A percentile compares a stretch with the other conserved stretches of the same genome.
These are phyloP conservation scores for Garra rufa DNA, from an alignment of 2,113 vertebrate species.

Conservation along the genomic window DNA sequence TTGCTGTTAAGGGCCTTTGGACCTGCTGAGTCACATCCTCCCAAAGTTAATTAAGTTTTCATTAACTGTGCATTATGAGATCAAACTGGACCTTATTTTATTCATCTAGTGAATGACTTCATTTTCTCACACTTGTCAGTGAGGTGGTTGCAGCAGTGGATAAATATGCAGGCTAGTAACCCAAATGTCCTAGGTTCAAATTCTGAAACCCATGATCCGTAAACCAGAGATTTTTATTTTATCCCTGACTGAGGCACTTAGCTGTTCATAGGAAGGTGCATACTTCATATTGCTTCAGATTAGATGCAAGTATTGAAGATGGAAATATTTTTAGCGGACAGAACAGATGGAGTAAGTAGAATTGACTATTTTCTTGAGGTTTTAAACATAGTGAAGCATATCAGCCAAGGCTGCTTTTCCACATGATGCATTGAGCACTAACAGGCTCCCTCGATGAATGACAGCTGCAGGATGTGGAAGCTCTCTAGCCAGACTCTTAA, in stretches of 20 bases:
- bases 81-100: constrained; percentile 16
- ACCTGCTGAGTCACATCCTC: constrained; percentile 38
- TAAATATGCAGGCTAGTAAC: background rate
- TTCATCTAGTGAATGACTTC: background rate
- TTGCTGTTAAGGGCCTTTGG: constrained; percentile 18
- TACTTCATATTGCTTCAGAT: background rate
- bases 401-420: constrained; percentile 25
- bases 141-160: background rate
- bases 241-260: background rate
- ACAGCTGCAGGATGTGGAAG: constrained; percentile 29
- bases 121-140: background rate
- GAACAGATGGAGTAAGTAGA: background rate
- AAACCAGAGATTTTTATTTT: background rate
- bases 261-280: background rate
- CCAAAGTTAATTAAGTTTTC: constrained; percentile 47
- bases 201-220: background rate
- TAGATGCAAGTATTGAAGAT: background rate
- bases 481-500: constrained; percentile 2
- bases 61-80: constrained; percentile 32
- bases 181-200: background rate
- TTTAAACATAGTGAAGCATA: constrained; percentile 34
- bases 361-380: background rate
- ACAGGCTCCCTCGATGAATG: constrained; percentile 10
- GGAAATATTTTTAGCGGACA: background rate
- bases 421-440: constrained; percentile 27